phyloP scores from a whole-genome alignment of 2,888 invertebrate genomes.

The Acanthopleura granulata region DNA sequence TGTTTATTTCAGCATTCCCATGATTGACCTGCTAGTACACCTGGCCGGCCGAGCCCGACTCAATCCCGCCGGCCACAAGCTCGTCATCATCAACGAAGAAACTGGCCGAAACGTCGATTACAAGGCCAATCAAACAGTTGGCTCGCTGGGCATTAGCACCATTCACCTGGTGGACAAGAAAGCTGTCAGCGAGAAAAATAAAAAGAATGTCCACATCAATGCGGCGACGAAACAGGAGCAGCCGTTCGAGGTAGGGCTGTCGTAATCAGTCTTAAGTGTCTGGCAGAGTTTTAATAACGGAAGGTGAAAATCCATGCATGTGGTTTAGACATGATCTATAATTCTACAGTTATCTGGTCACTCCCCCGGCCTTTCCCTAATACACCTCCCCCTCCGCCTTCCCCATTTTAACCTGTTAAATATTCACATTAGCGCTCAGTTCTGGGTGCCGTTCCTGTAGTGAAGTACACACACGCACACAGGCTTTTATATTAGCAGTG shows the following conservation, averaged over 20 bases:
- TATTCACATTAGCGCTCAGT: too few species aligned
- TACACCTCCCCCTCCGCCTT: not conserved
- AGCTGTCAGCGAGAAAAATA: slow-evolving; percentile 46
- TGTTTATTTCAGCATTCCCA: slow-evolving; percentile 77
- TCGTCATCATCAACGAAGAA: slow-evolving; percentile 76
- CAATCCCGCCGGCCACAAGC: slow-evolving; percentile 77
- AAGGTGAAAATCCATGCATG: not conserved
- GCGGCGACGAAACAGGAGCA: slow-evolving; percentile 59
- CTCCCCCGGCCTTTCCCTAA: too few species aligned
- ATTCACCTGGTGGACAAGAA: slow-evolving; percentile 73
- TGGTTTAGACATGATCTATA: not conserved
- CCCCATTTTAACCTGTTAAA: not conserved
- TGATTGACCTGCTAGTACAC: slow-evolving; percentile 83
- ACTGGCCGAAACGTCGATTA: slow-evolving; percentile 74
- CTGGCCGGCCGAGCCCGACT: slow-evolving; percentile 79
- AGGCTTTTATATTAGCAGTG: too few species aligned
- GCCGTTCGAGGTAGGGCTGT: slow-evolving; percentile 74
- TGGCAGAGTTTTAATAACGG: not conserved
- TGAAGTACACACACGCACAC: too few species aligned
- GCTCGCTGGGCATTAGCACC: slow-evolving; percentile 72
- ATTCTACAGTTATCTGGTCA: not conserved
- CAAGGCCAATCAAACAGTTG: slow-evolving; percentile 82
- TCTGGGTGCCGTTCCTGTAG: too few species aligned
- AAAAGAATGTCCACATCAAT: slow-evolving; percentile 58
- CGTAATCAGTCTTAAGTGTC: not conserved